phyloP scores from a whole-genome alignment of 2,888 invertebrate species.

The Catocala sponsa region DNA sequence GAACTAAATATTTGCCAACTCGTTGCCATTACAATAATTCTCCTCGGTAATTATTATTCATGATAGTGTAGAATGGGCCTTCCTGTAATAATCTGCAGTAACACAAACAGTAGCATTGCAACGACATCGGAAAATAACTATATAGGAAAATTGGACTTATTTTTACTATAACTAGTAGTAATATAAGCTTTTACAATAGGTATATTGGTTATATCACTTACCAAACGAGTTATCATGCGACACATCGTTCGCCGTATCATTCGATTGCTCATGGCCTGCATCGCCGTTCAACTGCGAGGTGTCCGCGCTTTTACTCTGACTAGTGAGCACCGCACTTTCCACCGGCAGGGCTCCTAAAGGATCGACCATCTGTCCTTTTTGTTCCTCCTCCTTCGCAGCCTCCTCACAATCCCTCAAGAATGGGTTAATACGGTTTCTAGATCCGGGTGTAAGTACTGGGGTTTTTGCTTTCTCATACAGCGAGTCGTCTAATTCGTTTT shows the following conservation, averaged over 20 bases:
- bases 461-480: conserved; percentile 76
- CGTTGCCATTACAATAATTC: too few relatives aligned
- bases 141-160: too few relatives aligned
- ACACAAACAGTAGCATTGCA: too few relatives aligned
- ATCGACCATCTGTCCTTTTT: conserved; percentile 68
- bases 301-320: conserved; percentile 67
- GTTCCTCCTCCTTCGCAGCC: conserved; percentile 49
- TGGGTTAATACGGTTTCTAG: conserved; percentile 87
- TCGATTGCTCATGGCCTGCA: conserved; percentile 26
- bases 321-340: conserved; percentile 70
- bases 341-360: conserved; percentile 83
- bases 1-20: too few relatives aligned
- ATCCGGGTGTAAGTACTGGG: conserved; percentile 79
- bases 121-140: too few relatives aligned
- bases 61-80: too few relatives aligned
- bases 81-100: too few relatives aligned
- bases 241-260: conserved; percentile 20
- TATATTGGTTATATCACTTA: conserved; percentile 46
- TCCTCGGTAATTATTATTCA: too few relatives aligned
- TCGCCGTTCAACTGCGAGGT: conserved; percentile 72
- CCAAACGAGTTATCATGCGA: conserved; percentile 65
- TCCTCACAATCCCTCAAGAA: conserved; percentile 88
- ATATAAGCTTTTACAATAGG: too few relatives aligned
- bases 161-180: too few relatives aligned
- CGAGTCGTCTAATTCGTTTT: conserved; percentile 80